phyloP scores from a whole-genome alignment of 2,888 invertebrate species.

The Asteroscopus sphinx region DNA sequence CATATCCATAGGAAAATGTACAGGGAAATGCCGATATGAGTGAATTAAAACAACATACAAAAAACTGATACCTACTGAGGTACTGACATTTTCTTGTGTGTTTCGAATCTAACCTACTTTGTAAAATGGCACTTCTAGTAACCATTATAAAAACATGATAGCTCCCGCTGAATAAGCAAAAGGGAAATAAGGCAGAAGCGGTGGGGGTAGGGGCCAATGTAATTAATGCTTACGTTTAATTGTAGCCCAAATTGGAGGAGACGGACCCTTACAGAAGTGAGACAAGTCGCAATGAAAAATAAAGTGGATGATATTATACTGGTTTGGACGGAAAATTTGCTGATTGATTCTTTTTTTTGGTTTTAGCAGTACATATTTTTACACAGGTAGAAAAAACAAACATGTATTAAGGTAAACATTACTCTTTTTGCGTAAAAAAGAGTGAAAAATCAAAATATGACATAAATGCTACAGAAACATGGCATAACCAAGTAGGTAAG shows the following conservation, averaged over 20 bases:
- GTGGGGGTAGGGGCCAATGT: conserved; percentile 75
- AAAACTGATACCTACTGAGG: too few species aligned
- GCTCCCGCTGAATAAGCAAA: conserved; percentile 86
- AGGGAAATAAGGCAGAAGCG: conserved; percentile 83
- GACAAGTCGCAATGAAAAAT: conserved; percentile 71
- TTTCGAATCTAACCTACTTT: neutral
- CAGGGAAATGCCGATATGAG: too few species aligned
- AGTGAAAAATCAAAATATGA: too few species aligned
- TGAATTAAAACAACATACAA: too few species aligned
- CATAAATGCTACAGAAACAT: too few species aligned
- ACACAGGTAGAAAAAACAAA: too few species aligned
- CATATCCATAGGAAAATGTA: too few species aligned
- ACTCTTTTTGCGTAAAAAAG: too few species aligned
- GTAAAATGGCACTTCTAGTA: conserved; percentile 66
- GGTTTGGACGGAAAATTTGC: conserved; percentile 26
- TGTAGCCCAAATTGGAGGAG: conserved; percentile 81
- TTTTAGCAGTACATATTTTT: neutral
- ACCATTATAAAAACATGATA: conserved; percentile 52
- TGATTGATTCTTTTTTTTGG: conserved; percentile 1
- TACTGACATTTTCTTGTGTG: too few species aligned
- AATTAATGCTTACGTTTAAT: conserved; percentile 89
- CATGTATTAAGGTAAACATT: too few species aligned
- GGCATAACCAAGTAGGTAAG: too few species aligned
- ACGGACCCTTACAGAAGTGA: conserved; percentile 73
- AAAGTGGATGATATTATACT: conserved; percentile 62